phyloP scores from a whole-genome alignment of 2,113 vertebrate species.

The Tetrax tetrax region DNA sequence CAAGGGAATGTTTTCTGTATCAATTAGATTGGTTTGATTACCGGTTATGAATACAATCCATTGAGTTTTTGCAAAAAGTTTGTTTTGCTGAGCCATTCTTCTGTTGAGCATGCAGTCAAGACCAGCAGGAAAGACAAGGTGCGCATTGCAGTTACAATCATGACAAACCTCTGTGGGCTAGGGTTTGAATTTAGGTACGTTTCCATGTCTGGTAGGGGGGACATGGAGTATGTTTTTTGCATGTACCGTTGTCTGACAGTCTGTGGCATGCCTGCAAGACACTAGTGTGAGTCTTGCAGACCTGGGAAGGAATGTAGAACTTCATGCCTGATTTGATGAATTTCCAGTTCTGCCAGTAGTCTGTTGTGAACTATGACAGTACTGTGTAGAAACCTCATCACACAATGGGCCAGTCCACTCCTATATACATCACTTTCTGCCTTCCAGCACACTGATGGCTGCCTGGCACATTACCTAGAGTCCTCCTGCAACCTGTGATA shows the following conservation, averaged over 20 bases:
- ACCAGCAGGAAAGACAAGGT: not conserved
- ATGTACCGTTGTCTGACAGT: not conserved
- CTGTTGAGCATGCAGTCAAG: rapidly evolving
- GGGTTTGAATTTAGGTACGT: not conserved
- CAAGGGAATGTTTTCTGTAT: not conserved
- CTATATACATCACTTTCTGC: not conserved
- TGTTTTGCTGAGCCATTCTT: not conserved
- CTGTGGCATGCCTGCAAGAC: not conserved
- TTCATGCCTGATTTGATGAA: not conserved
- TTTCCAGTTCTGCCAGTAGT: not conserved
- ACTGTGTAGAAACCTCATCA: not conserved
- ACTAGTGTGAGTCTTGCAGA: not conserved
- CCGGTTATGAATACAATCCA: not conserved
- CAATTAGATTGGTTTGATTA: not conserved
- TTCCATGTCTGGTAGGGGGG: not conserved
- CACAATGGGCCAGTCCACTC: not conserved
- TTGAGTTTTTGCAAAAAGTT: not conserved
- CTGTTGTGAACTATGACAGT: not conserved
- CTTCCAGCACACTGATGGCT: not conserved
- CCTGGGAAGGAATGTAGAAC: not conserved
- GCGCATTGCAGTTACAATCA: not conserved
- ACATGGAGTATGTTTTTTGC: not conserved
- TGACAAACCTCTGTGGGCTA: not conserved
- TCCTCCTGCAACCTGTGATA: not conserved
- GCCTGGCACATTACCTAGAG: not conserved